Conservation (phyloP, 2,888 invertebrate species). For the Leptinotarsa haldemani region DNA sequence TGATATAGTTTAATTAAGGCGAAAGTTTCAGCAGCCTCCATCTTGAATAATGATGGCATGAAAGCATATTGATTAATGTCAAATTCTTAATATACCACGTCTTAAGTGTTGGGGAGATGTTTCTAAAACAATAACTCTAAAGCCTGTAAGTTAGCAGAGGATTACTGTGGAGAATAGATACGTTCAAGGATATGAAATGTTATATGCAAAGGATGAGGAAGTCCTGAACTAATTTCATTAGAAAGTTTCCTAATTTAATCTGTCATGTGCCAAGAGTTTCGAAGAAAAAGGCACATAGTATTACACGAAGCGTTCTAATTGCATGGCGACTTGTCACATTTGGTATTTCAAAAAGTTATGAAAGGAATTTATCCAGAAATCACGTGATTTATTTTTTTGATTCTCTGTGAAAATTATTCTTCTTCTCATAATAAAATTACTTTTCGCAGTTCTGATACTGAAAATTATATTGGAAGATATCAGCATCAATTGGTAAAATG, state of each 20-base stretch:
- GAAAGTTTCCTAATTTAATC: slow-evolving; percentile 64
- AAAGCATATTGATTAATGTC: slow-evolving; percentile 48
- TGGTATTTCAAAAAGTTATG: slow-evolving; percentile 26
- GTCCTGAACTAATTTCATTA: slow-evolving; percentile 64
- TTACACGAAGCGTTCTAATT: slow-evolving; percentile 43
- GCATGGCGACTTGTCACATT: slow-evolving; percentile 29
- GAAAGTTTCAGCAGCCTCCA: slow-evolving; percentile 37
- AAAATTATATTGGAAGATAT: no score
- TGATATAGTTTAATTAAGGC: slow-evolving; percentile 45
- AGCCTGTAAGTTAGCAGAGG: slow-evolving; percentile 11
- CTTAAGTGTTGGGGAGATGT: slow-evolving; percentile 43
- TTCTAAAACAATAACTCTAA: slow-evolving; percentile 42
- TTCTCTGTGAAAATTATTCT: no score
- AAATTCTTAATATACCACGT: slow-evolving; percentile 45
- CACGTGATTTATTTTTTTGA: no score
- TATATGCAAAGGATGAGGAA: slow-evolving; percentile 59
- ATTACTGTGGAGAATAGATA: slow-evolving; percentile 45
- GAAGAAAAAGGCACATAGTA: slow-evolving; percentile 54
- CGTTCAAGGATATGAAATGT: slow-evolving; percentile 57
- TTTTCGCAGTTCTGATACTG: no score
- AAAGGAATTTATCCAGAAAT: no score
- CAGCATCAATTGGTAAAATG: no score
- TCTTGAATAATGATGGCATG: slow-evolving; percentile 42
- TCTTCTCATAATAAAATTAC: no score
- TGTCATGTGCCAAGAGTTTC: slow-evolving; percentile 62